A percentile compares a stretch with the other conserved stretches of the same genome.
These are phyloP conservation scores for Strigops habroptila DNA, from an alignment of 2,113 vertebrate genomes.

Conservation along the genomic window DNA sequence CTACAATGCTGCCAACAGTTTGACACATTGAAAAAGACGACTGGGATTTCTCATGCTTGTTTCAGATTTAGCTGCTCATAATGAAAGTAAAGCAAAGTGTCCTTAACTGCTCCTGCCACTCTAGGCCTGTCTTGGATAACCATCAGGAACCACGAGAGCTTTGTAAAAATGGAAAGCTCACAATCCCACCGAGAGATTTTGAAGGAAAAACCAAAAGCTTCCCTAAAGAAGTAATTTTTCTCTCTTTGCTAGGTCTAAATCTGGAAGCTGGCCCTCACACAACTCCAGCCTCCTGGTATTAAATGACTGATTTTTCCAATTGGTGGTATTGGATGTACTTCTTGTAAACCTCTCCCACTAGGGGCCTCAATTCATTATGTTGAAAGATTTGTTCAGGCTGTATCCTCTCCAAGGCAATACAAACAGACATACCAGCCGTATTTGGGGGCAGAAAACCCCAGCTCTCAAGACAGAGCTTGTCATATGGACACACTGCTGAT, in stretches of 20 bases:
- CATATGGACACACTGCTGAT: accelerated
- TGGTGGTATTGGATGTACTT: background rate
- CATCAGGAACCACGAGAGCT: accelerated
- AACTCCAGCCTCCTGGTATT: background rate
- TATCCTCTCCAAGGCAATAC: background rate
- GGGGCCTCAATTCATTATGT: background rate
- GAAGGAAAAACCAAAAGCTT: background rate
- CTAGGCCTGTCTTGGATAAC: background rate
- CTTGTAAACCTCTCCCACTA: background rate
- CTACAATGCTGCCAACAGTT: background rate
- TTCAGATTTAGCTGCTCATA: background rate
- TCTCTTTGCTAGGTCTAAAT: background rate
- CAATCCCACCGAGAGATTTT: background rate
- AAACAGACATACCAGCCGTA: background rate
- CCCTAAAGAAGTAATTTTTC: background rate
- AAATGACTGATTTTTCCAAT: background rate
- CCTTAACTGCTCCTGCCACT: background rate
- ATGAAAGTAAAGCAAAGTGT: background rate
- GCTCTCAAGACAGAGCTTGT: background rate
- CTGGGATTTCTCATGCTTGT: background rate
- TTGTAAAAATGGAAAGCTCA: background rate
- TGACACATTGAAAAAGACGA: background rate
- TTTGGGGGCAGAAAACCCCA: background rate
- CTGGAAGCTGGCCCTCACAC: background rate
- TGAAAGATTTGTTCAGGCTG: background rate